Evolutionary conservation across 2,797 vertebrate genomes (phyloP), one percentile per base, ranked within the genome.

Genomic region (Geotrypetes seraphini): DNA sequence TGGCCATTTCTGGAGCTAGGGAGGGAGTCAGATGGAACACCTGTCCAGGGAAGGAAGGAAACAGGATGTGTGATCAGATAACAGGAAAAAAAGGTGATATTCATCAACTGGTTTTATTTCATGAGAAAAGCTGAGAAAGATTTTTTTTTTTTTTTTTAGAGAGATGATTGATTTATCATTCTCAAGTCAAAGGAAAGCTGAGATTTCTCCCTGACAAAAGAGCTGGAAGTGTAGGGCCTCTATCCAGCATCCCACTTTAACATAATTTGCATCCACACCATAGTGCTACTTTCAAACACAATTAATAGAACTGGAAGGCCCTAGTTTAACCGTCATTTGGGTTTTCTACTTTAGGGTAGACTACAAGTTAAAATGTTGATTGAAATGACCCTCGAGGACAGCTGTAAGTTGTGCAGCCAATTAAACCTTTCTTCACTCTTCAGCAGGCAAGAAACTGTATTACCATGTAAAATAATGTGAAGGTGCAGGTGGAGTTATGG

Each of bases 401-500:
- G 19, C 12, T 32, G 20, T 28, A 20, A 51, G 44, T 13, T 23
- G 16, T 1, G 1, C 40, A 45, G 35, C 43, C 34, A 36, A 30
- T 19, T 47, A 51, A 31, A 29, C 56, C 32, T 44, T 26, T 40
- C 36, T 56, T 43, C 36, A n/a, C 2, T 13, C 41, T 47, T 53
- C 53, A 32, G 12, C 0, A 0, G 59, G 45, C 31, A 1, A 5
- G 53, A 49, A 58, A 8, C 50, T 43, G 47, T 57, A 53, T 65
- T 68, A 68, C 61, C 53, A 69, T 72, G 60, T 47, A 58, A 64
- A 75, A 57, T 52, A 51, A 63, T 42, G 53, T 49, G 20, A 40
- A 55, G 52, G 54, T 68, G 58, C 63, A 68, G 66, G 61, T 62
- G 68, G 50, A 45, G 54, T 40, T 63, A 60, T 59, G 63, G 22